Conservation (phyloP, 2,113 vertebrate genomes). For the Balaeniceps rex region DNA sequence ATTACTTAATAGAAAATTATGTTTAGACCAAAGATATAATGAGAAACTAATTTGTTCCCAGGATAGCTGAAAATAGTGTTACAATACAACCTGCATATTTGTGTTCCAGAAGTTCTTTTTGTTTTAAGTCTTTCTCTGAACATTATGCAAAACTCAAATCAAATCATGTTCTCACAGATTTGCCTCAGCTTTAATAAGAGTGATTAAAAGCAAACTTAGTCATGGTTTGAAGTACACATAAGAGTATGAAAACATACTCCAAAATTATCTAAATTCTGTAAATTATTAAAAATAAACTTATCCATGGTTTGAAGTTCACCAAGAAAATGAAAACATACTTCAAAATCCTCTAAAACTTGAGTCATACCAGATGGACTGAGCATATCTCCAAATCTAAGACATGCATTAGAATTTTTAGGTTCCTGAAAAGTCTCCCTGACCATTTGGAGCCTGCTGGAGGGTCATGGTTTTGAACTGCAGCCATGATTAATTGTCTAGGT, state of each 20-base stretch:
- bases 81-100: background rate
- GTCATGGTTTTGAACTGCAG: background rate
- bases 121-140: background rate
- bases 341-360: background rate
- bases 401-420: background rate
- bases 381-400: background rate
- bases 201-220: background rate
- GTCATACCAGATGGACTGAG: background rate
- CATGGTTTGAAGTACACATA: background rate
- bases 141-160: background rate
- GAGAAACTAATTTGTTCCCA: slow-evolving; percentile 33
- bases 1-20: slow-evolving; percentile 9
- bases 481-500: background rate
- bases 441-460: background rate
- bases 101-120: background rate
- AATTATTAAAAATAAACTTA: background rate
- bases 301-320: background rate
- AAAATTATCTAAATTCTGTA: background rate
- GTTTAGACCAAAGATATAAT: slow-evolving; percentile 11
- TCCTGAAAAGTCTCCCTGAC: background rate
- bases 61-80: background rate
- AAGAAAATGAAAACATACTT: background rate
- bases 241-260: background rate
- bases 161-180: background rate
- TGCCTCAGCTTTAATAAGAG: background rate